Conservation (phyloP, 2,888 invertebrate species). For the Thymelicus lineola region DNA sequence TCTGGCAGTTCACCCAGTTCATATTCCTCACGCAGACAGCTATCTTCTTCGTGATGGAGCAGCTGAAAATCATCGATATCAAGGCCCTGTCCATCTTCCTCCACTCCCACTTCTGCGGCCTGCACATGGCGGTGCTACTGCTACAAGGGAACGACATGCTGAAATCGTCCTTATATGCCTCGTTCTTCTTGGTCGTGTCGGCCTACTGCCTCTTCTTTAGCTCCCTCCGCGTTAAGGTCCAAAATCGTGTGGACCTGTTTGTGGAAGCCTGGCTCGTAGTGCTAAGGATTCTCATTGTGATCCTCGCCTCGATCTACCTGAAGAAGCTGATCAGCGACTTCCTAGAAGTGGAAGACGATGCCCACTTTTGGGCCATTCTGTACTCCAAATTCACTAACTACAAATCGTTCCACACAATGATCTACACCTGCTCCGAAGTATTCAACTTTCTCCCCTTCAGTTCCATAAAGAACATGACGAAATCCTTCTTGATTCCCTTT, state of each 20-base stretch:
- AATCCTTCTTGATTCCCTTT: conserved; percentile 86
- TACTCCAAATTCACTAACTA: conserved; percentile 87
- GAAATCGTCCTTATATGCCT: conserved; percentile 77
- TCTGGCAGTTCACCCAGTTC: conserved; percentile 94
- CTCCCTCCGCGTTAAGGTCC: conserved; percentile 62
- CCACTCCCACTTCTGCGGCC: conserved; percentile 73
- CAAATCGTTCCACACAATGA: conserved; percentile 89
- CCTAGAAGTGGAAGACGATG: conserved; percentile 79
- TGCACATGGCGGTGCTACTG: conserved; percentile 70
- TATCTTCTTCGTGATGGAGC: conserved; percentile 89
- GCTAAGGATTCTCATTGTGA: conserved; percentile 55
- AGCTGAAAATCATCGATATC: conserved; percentile 79
- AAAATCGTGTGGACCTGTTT: conserved; percentile 59
- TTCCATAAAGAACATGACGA: conserved; percentile 77
- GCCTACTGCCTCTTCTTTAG: conserved; percentile 68
- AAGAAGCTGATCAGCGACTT: conserved; percentile 71
- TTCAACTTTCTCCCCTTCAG: conserved; percentile 89
- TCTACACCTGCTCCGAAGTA: conserved; percentile 91
- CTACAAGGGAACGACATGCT: conserved; percentile 79
- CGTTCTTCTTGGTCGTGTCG: conserved; percentile 71
- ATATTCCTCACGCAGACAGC: conserved; percentile 91
- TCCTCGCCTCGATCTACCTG: conserved; percentile 62
- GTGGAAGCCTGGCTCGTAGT: conserved; percentile 63
- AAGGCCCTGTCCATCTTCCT: conserved; percentile 67
- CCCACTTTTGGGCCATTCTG: conserved; percentile 90